These are phyloP conservation scores for Caenorhabditis tropicalis DNA, from an alignment of 1,140 invertebrate genomes.

Conservation along the genomic window DNA sequence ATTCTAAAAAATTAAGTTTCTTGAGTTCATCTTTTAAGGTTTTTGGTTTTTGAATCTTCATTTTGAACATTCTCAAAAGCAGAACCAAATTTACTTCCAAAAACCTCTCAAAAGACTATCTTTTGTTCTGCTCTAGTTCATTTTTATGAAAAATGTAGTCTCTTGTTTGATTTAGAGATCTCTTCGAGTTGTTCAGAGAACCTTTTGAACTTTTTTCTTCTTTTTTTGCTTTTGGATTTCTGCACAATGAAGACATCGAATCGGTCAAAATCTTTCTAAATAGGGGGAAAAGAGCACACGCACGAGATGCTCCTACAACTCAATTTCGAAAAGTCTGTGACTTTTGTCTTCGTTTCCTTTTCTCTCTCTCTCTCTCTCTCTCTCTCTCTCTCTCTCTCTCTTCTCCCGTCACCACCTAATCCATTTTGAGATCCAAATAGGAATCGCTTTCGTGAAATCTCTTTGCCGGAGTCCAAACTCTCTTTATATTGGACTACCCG, in stretches of 20 bases:
- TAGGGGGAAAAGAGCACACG: conserved; percentile 14
- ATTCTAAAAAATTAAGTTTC: too few species aligned
- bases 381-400: neutral
- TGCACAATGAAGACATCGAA: neutral
- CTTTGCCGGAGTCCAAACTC: neutral
- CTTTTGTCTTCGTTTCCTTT: conserved; percentile 24
- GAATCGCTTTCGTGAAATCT: neutral
- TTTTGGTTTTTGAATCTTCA: too few species aligned
- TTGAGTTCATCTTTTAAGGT: too few species aligned
- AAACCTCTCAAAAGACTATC: too few species aligned
- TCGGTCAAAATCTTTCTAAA: neutral
- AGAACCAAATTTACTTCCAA: too few species aligned
- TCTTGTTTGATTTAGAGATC: too few species aligned
- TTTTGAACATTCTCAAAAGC: too few species aligned
- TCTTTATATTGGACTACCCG: neutral
- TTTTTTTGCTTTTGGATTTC: neutral
- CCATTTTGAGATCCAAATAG: conserved; percentile 31
- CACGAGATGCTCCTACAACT: conserved; percentile 4
- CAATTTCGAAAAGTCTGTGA: conserved; percentile 16
- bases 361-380: conserved; percentile 1
- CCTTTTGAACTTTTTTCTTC: conserved; percentile 19
- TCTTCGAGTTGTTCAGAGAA: neutral
- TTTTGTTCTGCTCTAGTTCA: neutral
- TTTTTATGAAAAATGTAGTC: neutral
- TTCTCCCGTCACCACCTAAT: conserved; percentile 32